These are phyloP conservation scores for Sebastiscus tertius DNA, from an alignment of 2,797 vertebrate genomes.

Conservation along the genomic window DNA sequence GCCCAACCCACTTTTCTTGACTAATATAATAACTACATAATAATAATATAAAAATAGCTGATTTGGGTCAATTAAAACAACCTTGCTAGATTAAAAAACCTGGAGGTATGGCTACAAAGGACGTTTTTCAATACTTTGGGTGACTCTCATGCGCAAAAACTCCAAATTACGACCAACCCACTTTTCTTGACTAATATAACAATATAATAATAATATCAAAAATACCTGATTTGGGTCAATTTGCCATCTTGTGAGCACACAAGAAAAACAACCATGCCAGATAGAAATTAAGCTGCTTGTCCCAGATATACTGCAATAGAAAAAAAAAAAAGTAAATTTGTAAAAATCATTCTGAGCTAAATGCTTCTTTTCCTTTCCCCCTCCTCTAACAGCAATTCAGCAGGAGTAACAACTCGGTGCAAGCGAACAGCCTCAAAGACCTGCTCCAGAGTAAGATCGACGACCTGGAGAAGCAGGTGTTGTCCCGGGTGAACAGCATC, in stretches of 20 bases:
- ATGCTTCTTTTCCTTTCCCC: background rate
- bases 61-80: background rate
- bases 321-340: constrained; percentile 19
- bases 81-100: constrained; percentile 87
- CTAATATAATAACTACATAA: background rate
- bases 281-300: background rate
- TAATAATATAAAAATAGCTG: too few relatives aligned
- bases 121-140: constrained; percentile 15
- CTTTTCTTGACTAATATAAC: background rate
- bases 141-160: constrained; percentile 22
- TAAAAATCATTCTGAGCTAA: background rate
- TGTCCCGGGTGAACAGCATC: constrained; percentile 94
- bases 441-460: constrained; percentile 96
- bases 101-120: constrained; percentile 86
- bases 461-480: constrained; percentile 95
- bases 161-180: background rate
- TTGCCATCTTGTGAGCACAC: background rate
- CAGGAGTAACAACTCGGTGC: constrained; percentile 92
- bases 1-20: background rate
- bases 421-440: constrained; percentile 94
- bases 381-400: constrained; percentile 89
- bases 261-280: background rate
- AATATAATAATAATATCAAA: too few relatives aligned
- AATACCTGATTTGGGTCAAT: background rate
- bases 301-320: background rate